Conservation (phyloP, 53 echinoderm and acorn worm species). For the Pentamera pediparva region DNA sequence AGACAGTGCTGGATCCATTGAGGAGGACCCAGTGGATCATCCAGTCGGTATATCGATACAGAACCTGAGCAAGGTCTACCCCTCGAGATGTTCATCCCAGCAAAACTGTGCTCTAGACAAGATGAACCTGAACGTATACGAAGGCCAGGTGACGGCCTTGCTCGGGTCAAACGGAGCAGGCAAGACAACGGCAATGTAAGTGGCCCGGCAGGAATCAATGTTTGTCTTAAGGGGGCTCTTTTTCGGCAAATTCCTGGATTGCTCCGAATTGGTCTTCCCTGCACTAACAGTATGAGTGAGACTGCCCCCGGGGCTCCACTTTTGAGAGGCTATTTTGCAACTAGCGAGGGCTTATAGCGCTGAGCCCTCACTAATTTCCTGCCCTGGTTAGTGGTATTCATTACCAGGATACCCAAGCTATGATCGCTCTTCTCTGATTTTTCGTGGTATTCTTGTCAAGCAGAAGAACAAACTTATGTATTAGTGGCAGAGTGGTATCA, state of each 20-base stretch:
- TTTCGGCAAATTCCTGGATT: neutral
- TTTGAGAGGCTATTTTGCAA: no score
- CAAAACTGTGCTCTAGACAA: constrained; percentile 56
- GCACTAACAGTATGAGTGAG: no score
- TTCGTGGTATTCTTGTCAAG: no score
- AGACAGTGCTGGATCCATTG: constrained; percentile 44
- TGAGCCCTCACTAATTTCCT: no score
- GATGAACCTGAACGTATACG: constrained; percentile 71
- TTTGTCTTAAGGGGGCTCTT: neutral
- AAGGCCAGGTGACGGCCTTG: constrained; percentile 76
- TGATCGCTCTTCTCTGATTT: no score
- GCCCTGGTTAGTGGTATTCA: no score
- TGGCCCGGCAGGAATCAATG: neutral
- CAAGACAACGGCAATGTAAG: constrained; percentile 89
- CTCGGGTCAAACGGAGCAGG: constrained; percentile 86
- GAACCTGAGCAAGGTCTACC: constrained; percentile 65
- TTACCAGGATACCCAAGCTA: no score
- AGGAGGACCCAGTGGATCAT: constrained; percentile 45
- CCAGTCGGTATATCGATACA: constrained; percentile 62
- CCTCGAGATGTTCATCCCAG: neutral
- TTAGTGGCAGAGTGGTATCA: no score
- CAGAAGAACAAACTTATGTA: no score
- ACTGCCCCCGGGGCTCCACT: neutral
- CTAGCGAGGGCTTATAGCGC: no score
- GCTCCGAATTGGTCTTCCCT: neutral